Conservation (phyloP, 1,140 invertebrate species). For the Drosophila burlai region DNA sequence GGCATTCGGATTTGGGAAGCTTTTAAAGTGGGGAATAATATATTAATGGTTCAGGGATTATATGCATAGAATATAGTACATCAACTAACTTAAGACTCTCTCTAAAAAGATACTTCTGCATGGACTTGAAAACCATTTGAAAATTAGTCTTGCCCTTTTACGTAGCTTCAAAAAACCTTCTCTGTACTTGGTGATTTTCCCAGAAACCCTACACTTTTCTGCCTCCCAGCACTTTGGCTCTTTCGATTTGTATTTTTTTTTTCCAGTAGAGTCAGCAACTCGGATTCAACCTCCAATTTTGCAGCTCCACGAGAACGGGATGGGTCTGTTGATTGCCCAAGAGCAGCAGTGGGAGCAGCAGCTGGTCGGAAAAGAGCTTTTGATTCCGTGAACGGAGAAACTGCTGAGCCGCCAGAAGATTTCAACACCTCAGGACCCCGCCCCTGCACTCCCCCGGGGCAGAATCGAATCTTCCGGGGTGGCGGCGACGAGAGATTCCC, state of each 20-base stretch:
- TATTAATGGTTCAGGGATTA: too few relatives aligned
- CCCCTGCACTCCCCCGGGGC: not conserved
- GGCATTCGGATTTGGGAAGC: not conserved
- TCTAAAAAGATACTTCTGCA: not conserved
- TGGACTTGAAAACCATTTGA: not conserved
- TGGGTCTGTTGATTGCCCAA: slow-evolving; percentile 19
- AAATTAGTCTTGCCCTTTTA: not conserved
- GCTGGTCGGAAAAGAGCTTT: not conserved
- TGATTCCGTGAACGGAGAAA: slow-evolving; percentile 67
- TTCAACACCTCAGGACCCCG: slow-evolving; percentile 52
- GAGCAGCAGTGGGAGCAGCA: slow-evolving; percentile 31
- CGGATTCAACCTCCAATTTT: slow-evolving; percentile 30
- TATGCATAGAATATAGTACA: too few relatives aligned
- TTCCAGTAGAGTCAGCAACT: slow-evolving; percentile 20
- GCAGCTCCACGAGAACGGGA: slow-evolving; percentile 5
- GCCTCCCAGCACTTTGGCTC: slow-evolving; percentile 16
- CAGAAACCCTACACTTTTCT: slow-evolving; percentile 11
- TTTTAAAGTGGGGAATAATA: not conserved
- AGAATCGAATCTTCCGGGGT: slow-evolving; percentile 2
- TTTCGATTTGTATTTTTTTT: not conserved
- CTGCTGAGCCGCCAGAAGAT: slow-evolving; percentile 64
- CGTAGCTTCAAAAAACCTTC: not conserved
- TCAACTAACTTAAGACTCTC: too few relatives aligned
- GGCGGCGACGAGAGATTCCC: not conserved
- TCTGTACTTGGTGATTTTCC: not conserved